These are phyloP conservation scores for Egretta garzetta DNA, from an alignment of 2,113 vertebrate species.

Conservation along the genomic window DNA sequence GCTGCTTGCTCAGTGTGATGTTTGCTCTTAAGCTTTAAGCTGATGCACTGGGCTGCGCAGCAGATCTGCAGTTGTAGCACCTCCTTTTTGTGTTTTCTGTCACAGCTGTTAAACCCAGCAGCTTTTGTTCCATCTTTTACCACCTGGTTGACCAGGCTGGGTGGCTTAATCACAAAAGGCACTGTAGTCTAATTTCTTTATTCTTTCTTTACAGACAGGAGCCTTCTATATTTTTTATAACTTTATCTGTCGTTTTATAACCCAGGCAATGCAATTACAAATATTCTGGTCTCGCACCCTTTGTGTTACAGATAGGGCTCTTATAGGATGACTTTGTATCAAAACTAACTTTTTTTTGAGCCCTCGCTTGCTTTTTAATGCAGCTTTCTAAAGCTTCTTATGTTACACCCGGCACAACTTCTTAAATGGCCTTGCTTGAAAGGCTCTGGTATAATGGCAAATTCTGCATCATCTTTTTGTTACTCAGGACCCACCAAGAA, in stretches of 20 bases:
- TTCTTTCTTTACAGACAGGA: not conserved
- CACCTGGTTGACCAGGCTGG: not conserved
- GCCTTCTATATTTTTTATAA: not conserved
- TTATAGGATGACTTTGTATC: not conserved
- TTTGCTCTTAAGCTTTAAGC: not conserved
- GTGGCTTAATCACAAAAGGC: not conserved
- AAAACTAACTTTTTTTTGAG: not conserved
- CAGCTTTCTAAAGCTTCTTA: not conserved
- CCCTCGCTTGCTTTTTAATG: not conserved
- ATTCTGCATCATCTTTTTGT: not conserved
- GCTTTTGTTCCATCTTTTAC: not conserved
- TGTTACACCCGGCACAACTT: not conserved
- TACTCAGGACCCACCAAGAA: not conserved
- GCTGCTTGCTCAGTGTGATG: not conserved
- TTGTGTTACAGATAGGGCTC: not conserved
- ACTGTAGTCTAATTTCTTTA: not conserved
- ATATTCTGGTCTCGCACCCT: not conserved
- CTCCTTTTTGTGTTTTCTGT: not conserved
- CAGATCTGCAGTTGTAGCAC: not conserved
- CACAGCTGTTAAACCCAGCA: not conserved
- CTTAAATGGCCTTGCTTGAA: not conserved
- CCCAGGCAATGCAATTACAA: not conserved
- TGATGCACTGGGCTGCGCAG: rapidly evolving
- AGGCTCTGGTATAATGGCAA: not conserved
- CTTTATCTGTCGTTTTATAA: rapidly evolving